Percentiles rank a stretch among this genome's conserved stretches.
Conservation (phyloP, 2,113 vertebrate genomes). For the Cebus imitator region DNA sequence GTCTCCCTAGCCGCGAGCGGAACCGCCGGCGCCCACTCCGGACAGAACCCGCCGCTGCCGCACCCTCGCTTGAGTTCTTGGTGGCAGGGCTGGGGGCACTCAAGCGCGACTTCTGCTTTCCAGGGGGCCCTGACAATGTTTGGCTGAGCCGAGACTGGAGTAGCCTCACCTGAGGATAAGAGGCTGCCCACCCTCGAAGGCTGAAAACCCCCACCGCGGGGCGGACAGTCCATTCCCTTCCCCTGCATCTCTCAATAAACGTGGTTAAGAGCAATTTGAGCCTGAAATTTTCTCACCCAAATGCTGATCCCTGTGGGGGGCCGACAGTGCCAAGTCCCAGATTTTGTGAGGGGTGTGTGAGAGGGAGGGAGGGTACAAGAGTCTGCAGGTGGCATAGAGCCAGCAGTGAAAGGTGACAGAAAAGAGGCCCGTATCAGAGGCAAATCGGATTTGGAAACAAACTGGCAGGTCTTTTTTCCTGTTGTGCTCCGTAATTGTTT, state of each 20-base stretch:
- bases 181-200: background rate
- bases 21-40: background rate
- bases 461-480: background rate
- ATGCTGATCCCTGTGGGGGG: background rate
- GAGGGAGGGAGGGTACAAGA: too few relatives aligned
- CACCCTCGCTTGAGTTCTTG: background rate
- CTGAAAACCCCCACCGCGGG: background rate
- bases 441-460: background rate
- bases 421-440: background rate
- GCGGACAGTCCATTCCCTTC: fast-evolving
- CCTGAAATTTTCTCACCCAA: background rate
- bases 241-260: constrained; percentile 43
- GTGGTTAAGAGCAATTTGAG: background rate
- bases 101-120: background rate
- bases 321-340: background rate
- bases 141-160: background rate
- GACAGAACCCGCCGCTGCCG: background rate
- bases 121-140: constrained; percentile 25
- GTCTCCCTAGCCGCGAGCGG: too few relatives aligned
- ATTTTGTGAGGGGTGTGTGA: too few relatives aligned
- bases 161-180: background rate
- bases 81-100: background rate
- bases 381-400: background rate
- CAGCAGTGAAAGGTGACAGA: background rate
- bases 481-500: background rate